A percentile compares a stretch with the other conserved stretches of the same genome.
Evolutionary conservation across 2,113 vertebrate genomes (phyloP).

Genomic region (Pithys albifrons): DNA sequence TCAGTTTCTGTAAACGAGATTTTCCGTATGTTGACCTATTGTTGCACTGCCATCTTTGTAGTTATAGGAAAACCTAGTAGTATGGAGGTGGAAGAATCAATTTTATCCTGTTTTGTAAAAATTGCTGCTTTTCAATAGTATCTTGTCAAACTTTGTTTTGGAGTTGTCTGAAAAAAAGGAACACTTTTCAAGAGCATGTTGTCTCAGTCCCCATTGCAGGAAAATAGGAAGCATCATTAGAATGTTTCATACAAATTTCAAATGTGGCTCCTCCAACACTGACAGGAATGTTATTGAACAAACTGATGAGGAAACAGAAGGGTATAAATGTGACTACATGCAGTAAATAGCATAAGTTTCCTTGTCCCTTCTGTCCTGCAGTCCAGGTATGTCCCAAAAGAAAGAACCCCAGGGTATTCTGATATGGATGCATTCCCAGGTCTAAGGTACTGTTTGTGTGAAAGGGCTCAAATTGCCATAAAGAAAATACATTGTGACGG

Average conservation of each 20-base stretch:
- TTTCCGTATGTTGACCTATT: background rate
- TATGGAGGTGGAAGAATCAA: background rate
- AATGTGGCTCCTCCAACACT: accelerated
- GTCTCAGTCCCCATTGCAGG: background rate
- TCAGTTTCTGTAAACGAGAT: background rate
- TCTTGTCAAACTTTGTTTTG: background rate
- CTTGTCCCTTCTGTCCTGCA: background rate
- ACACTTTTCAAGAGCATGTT: accelerated
- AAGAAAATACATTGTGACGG: background rate
- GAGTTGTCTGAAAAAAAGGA: background rate
- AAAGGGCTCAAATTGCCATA: background rate
- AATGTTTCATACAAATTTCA: background rate
- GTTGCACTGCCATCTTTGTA: background rate
- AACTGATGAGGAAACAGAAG: background rate
- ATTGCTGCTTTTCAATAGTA: background rate
- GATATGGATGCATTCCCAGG: background rate
- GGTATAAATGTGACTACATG: background rate
- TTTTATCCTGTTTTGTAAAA: background rate
- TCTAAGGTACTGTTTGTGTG: background rate
- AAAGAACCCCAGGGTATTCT: background rate
- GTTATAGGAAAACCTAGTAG: background rate
- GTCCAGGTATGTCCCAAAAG: background rate
- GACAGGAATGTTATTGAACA: background rate
- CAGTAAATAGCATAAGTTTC: background rate
- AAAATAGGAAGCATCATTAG: background rate